phyloP scores from a whole-genome alignment of 2,888 invertebrate species.

The Chaetoderma sp. region DNA sequence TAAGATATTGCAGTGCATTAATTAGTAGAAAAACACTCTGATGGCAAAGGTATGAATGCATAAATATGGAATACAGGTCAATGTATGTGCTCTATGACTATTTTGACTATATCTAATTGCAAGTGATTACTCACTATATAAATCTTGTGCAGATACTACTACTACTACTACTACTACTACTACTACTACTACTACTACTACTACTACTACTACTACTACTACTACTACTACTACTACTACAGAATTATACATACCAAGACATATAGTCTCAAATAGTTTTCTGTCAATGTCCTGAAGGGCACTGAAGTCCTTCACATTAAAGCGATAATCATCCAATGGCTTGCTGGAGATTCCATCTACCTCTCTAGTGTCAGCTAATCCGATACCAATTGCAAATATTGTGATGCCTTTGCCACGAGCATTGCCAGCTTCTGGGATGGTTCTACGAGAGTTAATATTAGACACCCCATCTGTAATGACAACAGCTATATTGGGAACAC shows the following conservation, averaged over 20 bases:
- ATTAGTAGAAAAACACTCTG: no score
- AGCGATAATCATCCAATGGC: constrained; percentile 37
- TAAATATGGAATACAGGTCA: no score
- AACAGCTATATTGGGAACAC: constrained; percentile 44
- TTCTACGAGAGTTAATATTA: constrained; percentile 49
- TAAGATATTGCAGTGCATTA: no score
- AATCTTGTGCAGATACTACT: no score
- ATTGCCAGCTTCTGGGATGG: constrained; percentile 46
- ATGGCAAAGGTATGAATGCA: no score
- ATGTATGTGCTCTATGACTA: no score
- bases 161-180: no score
- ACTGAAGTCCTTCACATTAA: constrained; percentile 37
- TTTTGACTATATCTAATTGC: no score
- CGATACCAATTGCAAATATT: constrained; percentile 47
- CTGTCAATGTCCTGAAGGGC: constrained; percentile 14
- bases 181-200: no score
- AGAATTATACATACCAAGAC: background rate
- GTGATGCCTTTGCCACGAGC: constrained; percentile 36
- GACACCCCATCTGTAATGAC: constrained; percentile 57
- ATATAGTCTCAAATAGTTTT: background rate
- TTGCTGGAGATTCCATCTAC: constrained; percentile 41
- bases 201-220: no score
- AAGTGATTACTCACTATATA: no score
- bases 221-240: no score
- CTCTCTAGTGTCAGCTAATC: constrained; percentile 41